Conservation (phyloP, 2,797 vertebrate species). For the Pangasius macronema region DNA sequence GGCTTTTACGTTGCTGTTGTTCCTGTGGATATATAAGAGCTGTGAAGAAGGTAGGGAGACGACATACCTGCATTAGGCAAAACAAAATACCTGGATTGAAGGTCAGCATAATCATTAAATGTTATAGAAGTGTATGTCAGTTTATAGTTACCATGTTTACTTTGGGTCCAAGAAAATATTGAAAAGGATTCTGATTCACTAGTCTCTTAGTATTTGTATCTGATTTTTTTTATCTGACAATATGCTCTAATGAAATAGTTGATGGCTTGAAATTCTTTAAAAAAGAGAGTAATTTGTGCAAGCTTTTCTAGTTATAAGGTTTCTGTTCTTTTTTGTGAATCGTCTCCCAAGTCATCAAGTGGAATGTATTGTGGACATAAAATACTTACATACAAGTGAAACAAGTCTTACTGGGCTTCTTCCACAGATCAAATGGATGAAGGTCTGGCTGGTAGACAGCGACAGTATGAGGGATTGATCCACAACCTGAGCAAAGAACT, state of each 20-base stretch:
- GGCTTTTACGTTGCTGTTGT: neutral
- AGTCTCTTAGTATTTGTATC: neutral
- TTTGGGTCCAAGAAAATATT: neutral
- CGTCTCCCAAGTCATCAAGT: neutral
- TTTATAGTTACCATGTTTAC: neutral
- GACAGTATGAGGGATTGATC: slow-evolving; percentile 89
- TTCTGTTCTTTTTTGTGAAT: neutral
- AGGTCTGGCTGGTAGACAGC: slow-evolving; percentile 85
- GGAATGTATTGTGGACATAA: slow-evolving; percentile 8
- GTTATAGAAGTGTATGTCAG: neutral
- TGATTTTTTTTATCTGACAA: neutral
- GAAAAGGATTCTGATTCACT: neutral
- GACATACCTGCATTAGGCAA: neutral
- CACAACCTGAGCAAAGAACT: slow-evolving; percentile 89
- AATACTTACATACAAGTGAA: neutral
- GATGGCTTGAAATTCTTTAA: neutral
- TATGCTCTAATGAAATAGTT: neutral
- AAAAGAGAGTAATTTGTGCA: neutral
- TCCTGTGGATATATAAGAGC: neutral
- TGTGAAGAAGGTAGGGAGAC: neutral
- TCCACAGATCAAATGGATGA: slow-evolving; percentile 88
- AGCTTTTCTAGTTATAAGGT: neutral
- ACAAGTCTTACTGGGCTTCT: neutral
- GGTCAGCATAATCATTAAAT: neutral
- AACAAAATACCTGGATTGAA: neutral